These are phyloP conservation scores for Anomalospiza imberbis DNA, from an alignment of 2,797 vertebrate species.

Conservation along the genomic window DNA sequence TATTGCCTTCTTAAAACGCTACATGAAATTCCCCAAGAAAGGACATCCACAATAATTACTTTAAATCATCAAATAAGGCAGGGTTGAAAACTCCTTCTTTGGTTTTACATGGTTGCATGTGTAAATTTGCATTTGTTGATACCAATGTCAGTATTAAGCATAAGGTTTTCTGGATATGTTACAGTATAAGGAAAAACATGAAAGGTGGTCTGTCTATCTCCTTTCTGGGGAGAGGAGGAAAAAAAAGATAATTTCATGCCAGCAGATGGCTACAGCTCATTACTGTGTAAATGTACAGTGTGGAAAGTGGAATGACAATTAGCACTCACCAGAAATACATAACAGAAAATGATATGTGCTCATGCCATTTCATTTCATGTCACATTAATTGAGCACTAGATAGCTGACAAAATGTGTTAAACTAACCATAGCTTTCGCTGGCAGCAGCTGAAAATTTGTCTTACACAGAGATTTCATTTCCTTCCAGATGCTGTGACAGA, in stretches of 20 bases:
- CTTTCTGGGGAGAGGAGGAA: background rate
- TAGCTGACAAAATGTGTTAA: constrained; percentile 55
- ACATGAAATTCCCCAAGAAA: background rate
- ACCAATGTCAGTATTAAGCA: background rate
- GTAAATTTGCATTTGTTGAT: constrained; percentile 29
- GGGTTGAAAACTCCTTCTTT: background rate
- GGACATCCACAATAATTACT: background rate
- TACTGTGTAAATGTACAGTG: constrained; percentile 47
- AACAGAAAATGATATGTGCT: constrained; percentile 43
- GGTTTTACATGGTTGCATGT: background rate
- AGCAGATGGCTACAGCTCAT: constrained; percentile 72
- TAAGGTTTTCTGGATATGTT: constrained; percentile 31
- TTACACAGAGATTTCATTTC: constrained; percentile 33
- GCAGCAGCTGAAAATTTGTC: background rate
- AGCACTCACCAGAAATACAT: constrained; percentile 57
- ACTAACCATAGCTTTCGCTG: background rate
- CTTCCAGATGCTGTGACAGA: background rate
- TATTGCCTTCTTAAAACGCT: background rate
- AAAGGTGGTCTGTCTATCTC: background rate
- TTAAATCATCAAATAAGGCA: background rate
- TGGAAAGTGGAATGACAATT: constrained; percentile 62
- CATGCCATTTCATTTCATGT: constrained; percentile 59
- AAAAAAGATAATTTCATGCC: constrained; percentile 23
- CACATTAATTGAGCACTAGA: constrained; percentile 58
- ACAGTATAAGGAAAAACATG: constrained; percentile 8